Conservation (phyloP, 1,140 invertebrate genomes). For the Hormaphis cornu region DNA sequence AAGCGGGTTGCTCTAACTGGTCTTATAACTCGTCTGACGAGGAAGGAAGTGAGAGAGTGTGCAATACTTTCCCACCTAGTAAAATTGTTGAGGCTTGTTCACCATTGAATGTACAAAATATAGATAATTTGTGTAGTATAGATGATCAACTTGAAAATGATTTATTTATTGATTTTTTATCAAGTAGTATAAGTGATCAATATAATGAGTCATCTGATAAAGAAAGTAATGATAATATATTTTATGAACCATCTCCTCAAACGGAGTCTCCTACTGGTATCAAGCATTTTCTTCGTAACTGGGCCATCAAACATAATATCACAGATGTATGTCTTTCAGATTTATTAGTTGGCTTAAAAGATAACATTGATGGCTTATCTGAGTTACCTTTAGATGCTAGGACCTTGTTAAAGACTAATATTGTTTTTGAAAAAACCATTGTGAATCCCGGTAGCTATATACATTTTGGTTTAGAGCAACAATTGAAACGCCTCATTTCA, state of each 20-base stretch:
- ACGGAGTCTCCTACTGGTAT: not conserved
- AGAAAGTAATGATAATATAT: not conserved
- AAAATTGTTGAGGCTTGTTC: not conserved
- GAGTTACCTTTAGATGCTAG: constrained; percentile 10
- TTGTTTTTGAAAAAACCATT: not conserved
- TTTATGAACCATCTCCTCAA: not conserved
- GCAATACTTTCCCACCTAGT: not conserved
- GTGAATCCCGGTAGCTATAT: not conserved
- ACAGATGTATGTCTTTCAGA: not conserved
- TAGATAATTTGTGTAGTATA: not conserved
- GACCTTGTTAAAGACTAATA: constrained; percentile 1
- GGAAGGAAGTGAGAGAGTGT: not conserved
- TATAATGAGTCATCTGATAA: not conserved
- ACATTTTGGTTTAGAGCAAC: not conserved
- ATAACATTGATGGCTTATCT: not conserved
- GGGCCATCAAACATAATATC: constrained; percentile 9
- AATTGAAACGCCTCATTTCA: not conserved
- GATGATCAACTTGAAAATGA: not conserved
- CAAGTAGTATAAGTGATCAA: not conserved
- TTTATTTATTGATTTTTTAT: not conserved
- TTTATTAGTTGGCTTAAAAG: constrained; percentile 21
- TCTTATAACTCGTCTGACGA: not conserved
- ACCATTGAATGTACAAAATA: not conserved
- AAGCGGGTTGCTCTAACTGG: not conserved
- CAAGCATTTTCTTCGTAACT: not conserved